Evolutionary conservation across 2,888 invertebrate species (phyloP), one percentile per base, ranked within the genome.

Genomic region (Drosophila subquinaria): DNA sequence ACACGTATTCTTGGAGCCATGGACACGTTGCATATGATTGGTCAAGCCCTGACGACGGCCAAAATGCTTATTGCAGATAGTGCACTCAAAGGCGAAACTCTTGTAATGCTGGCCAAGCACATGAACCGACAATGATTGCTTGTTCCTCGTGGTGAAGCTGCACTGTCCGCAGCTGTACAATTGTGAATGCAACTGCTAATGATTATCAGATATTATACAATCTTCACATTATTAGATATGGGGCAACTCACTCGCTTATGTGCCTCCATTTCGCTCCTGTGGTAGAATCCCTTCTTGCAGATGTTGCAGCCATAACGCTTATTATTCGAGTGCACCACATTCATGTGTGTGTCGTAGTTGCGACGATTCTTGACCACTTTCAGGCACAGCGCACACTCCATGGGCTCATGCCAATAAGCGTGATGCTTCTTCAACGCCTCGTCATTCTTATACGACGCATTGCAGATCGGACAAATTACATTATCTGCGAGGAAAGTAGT

Each of bases 201-300:
- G 5, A 8, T 35, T 5, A 3, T 4, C 0, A 43, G 17, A 40
- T 42, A n/a, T 23, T 20, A 23, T 10, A 2, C n/a, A 15, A 30
- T 17, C 8, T 6, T 13, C 5, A 5, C 4, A 13, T 1, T 2
- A 3, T 1, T 3, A 13, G 15, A 10, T 33, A 11, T 35, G 3
- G 3, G 11, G 6, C 4, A 27, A 27, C 47, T 60, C 5, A 86
- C 86, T 64, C 76, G 82, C 23, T 89, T 89, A 60, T 93, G 92
- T 8, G 82, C 79, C 35, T 90, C 83, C 69, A 81, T 80, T 83
- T 93, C 93, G 56, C 91, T 90, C 15, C 89, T 90, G 66, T 92
- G 89, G 73, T 88, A 92, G 68, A 91, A 92, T 0, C 92, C 92
- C 51, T 92, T 92, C 0, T 90, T 36, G 30, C 92, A 92, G 17